Conservation (phyloP, 2,113 vertebrate species). For the Alligator mississippiensis region DNA sequence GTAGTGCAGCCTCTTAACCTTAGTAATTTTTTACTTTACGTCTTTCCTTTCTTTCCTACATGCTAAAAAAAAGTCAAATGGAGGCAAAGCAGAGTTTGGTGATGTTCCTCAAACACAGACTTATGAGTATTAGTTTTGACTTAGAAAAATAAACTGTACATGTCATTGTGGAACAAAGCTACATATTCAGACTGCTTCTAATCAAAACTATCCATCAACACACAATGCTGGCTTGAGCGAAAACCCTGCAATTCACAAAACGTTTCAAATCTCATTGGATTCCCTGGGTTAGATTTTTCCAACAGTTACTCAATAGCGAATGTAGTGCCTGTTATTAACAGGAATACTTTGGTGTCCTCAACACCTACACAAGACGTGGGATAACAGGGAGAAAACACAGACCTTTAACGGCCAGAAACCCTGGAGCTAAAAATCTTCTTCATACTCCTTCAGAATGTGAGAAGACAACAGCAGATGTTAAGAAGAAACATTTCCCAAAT, state of each 20-base stretch:
- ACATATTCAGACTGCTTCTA: not conserved
- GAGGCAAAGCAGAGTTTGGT: not conserved
- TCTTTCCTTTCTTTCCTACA: not conserved
- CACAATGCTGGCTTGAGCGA: not conserved
- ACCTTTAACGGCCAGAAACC: not conserved
- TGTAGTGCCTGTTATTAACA: not conserved
- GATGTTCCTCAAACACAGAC: not conserved
- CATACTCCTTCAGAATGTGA: not conserved
- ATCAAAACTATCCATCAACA: not conserved
- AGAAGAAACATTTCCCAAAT: not conserved
- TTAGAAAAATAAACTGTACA: not conserved
- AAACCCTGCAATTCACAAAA: not conserved
- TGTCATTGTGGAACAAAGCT: not conserved
- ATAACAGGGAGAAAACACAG: not conserved
- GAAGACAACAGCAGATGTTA: not conserved
- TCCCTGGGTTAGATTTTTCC: not conserved
- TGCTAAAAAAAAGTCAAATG: not conserved
- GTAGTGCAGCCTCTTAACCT: not conserved
- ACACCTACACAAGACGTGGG: not conserved
- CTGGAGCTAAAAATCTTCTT: not conserved
- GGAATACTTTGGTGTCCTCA: not conserved
- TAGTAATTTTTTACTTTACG: fast-evolving
- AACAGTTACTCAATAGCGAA: not conserved
- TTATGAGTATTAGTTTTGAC: not conserved
- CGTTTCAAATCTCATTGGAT: not conserved